Evolutionary conservation across 2,888 invertebrate genomes (phyloP), one percentile per base, ranked within the genome.

Genomic region (Agonopterix arenella): DNA sequence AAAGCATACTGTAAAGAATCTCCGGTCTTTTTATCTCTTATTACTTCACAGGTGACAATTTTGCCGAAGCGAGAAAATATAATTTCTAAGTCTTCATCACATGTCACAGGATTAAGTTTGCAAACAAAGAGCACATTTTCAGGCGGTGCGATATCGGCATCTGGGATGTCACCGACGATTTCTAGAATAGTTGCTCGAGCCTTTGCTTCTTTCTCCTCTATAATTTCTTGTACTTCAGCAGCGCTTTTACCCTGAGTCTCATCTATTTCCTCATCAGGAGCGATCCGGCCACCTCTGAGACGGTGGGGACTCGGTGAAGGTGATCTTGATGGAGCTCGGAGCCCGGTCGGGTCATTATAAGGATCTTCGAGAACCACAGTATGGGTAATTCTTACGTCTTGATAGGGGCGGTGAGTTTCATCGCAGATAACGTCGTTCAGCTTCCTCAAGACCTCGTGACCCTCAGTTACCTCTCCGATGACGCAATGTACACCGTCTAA

Each of bases 121-220:
- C 99, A 99, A 36, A 99, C 97, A 89, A 99, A 99, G 0, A 99
- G 90, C 2, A 99, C 98, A 90, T 99, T 99, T 85, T 99, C 99
- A 7, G 99, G 98, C 0, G 99, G 99, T 5, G 97, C 97, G 79
- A 98, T 95, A 53, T 99, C 98, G 10, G 97, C 98, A 89, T 98
- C 96, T 0, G 98, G 98, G 51, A 99, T 90, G 80, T 99, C 99
- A 0, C 99, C 99, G 16, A 99, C 97, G 90, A 99, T 99, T 90
- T 99, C 99, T 42, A 99, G 90, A 62, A 99, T 97, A 16, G 98
- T 98, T 1, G 99, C 99, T 64, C 98, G 91, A 1, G 99, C 98
- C 82, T 96, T 96, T 0, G 98, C 98, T 80, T 99, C 99, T 58
- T 96, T 94, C 57, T 96, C 95, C 55, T 95, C 95, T 58, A 96